Evolutionary conservation across 1,140 invertebrate genomes (phyloP), one percentile per base, ranked within the genome.

Genomic region (Sitodiplosis mosellana): DNA sequence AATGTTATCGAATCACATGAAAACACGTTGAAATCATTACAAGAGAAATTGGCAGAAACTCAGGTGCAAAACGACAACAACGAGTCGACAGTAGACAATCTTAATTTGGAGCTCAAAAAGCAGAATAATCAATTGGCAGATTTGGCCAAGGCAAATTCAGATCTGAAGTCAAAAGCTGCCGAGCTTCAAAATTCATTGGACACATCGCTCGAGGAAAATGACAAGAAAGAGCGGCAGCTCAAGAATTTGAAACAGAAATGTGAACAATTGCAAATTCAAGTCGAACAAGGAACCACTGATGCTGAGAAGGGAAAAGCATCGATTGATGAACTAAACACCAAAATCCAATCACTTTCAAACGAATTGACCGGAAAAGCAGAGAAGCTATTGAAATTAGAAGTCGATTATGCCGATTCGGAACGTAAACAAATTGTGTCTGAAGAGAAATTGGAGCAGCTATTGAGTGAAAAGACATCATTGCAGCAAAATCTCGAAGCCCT

Each of bases 221-320:
- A 51, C 21, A 46, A 48, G 5, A 22, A 19, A 10, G 21, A 44
- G 4, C 8, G 12, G 11, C 21, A 3, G 37, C 5, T 21, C 5
- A 47, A 36, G 2, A 19, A 36, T 8, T 10, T 47, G 10, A 47
- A 15, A 7, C 18, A 19, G 20, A 14, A 33, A 22, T 12, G 7
- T n/a, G 45, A 22, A 3, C 19, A 22, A 17, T 8, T 36, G 4
- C 33, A 47, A 36, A 54, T 52, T 10, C 52, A 54, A 3, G 55
- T 68, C 53, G 56, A 63, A 48, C 56, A 61, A 12, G 67, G 74
- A 47, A 56, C 69, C 2, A 54, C 57, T n/a, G 53, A 61, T 22
- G 50, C 69, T 19, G 55, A 63, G 45, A 52, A 51, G 7, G 58
- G 68, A 6, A 55, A 63, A 38, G 59, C 56, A 20, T 36, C 44